Conservation (phyloP, 2,888 invertebrate genomes). For the Acleris sparsana region DNA sequence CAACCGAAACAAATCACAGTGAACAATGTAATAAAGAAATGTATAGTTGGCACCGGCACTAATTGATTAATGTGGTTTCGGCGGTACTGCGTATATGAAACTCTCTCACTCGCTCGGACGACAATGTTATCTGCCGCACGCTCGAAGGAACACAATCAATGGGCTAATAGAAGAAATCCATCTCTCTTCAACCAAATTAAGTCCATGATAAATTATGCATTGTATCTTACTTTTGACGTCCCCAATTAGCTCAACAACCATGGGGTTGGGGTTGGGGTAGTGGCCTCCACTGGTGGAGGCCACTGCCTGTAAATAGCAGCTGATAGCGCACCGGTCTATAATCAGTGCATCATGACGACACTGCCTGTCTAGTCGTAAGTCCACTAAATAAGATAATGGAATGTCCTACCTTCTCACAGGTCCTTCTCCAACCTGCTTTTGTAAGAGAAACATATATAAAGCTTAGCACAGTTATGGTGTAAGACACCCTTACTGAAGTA, state of each 20-base stretch:
- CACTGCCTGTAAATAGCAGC: too few species aligned
- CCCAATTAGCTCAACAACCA: slow-evolving; percentile 28
- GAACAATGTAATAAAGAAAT: slow-evolving; percentile 52
- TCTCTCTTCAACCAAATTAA: slow-evolving; percentile 27
- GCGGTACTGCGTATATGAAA: slow-evolving; percentile 36
- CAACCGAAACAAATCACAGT: slow-evolving; percentile 33
- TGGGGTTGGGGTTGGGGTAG: too few species aligned
- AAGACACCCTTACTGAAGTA: too few species aligned
- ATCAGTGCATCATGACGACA: too few species aligned
- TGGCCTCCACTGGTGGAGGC: too few species aligned
- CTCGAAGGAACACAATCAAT: slow-evolving; percentile 28
- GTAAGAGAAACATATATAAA: too few species aligned
- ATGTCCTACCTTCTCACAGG: too few species aligned
- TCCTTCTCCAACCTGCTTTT: too few species aligned
- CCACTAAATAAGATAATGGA: too few species aligned
- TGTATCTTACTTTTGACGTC: slow-evolving; percentile 26
- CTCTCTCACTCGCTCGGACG: slow-evolving; percentile 14
- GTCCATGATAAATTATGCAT: slow-evolving; percentile 28
- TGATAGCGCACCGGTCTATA: too few species aligned
- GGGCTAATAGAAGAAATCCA: slow-evolving; percentile 25
- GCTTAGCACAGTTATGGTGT: too few species aligned
- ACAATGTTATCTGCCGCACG: slow-evolving; percentile 27
- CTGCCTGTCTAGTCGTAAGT: too few species aligned
- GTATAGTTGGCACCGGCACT: slow-evolving; percentile 44
- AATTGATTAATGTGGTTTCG: slow-evolving; percentile 63